These are phyloP conservation scores for Lamproptera curius DNA, from an alignment of 2,888 invertebrate species.

Conservation along the genomic window DNA sequence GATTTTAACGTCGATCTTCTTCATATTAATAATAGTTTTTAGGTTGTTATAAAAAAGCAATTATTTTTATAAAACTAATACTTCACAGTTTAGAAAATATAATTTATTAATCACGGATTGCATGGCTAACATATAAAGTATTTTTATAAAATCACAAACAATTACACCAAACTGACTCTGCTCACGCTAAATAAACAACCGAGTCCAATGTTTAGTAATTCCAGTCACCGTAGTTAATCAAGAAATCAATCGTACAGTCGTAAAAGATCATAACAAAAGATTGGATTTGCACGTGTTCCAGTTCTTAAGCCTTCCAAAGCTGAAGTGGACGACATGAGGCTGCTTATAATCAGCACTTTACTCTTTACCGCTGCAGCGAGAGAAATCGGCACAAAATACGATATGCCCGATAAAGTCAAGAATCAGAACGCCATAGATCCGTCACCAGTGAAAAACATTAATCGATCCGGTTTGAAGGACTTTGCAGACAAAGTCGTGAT, in stretches of 20 bases:
- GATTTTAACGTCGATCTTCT: too few species aligned
- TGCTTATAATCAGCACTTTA: constrained; percentile 3
- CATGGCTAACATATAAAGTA: too few species aligned
- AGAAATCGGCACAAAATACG: constrained; percentile 6
- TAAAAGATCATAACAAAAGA: constrained; percentile 5
- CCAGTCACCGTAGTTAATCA: not conserved
- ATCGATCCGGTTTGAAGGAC: not conserved
- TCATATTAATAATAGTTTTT: too few species aligned
- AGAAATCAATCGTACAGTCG: constrained; percentile 11
- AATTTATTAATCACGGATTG: too few species aligned
- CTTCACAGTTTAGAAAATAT: too few species aligned
- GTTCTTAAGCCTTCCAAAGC: not conserved
- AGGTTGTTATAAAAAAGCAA: too few species aligned
- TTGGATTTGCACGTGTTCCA: too few species aligned
- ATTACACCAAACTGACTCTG: too few species aligned
- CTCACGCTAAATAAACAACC: too few species aligned
- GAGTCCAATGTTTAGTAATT: not conserved
- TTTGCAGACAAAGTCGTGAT: constrained; percentile 6
- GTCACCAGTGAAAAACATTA: not conserved
- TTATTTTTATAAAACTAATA: too few species aligned
- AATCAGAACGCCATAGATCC: constrained; percentile 8
- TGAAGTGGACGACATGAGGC: constrained; percentile 9
- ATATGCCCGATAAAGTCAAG: constrained; percentile 12
- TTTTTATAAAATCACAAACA: too few species aligned
- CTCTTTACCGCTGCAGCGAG: not conserved